Percentiles rank a stretch among this genome's conserved stretches.
Evolutionary conservation across 1,140 invertebrate species (phyloP).

Genomic region (Euglossa dilemma): DNA sequence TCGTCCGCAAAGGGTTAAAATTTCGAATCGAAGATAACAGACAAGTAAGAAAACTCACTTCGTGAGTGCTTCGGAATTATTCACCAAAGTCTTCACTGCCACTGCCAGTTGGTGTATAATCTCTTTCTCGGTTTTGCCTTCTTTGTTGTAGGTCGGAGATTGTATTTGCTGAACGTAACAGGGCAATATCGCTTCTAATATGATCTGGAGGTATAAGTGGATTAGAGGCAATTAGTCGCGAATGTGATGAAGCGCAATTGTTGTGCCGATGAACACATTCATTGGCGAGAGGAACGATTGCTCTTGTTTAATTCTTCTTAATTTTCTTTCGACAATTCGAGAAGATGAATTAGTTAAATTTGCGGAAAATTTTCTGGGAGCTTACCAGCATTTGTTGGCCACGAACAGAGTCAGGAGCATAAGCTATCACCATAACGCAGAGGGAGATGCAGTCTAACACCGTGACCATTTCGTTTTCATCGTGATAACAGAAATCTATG

Average conservation of each 20-base stretch:
- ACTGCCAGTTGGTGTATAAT: slow-evolving; percentile 97
- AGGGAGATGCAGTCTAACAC: slow-evolving; percentile 96
- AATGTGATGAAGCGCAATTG: no score
- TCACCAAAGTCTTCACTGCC: slow-evolving; percentile 97
- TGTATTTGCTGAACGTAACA: slow-evolving; percentile 97
- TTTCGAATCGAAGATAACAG: neutral
- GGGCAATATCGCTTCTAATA: slow-evolving; percentile 97
- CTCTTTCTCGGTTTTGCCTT: slow-evolving; percentile 95
- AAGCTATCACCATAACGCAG: slow-evolving; percentile 98
- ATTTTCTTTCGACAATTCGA: no score
- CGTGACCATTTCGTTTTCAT: slow-evolving; percentile 96
- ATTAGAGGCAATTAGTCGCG: neutral
- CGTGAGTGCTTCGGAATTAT: slow-evolving; percentile 97
- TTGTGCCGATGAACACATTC: no score
- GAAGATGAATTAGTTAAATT: no score
- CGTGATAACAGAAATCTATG: slow-evolving; percentile 98
- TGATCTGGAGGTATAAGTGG: slow-evolving; percentile 85
- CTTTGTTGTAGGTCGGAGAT: slow-evolving; percentile 92
- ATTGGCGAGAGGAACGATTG: no score
- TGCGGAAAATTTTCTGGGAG: neutral
- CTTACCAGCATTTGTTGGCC: slow-evolving; percentile 98
- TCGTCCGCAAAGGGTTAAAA: neutral
- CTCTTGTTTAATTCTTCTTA: no score
- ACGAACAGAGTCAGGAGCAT: slow-evolving; percentile 96
- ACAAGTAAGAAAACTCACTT: slow-evolving; percentile 85